Evolutionary conservation across 1,140 invertebrate genomes (phyloP).

Genomic region (Steinernema khuongi): DNA sequence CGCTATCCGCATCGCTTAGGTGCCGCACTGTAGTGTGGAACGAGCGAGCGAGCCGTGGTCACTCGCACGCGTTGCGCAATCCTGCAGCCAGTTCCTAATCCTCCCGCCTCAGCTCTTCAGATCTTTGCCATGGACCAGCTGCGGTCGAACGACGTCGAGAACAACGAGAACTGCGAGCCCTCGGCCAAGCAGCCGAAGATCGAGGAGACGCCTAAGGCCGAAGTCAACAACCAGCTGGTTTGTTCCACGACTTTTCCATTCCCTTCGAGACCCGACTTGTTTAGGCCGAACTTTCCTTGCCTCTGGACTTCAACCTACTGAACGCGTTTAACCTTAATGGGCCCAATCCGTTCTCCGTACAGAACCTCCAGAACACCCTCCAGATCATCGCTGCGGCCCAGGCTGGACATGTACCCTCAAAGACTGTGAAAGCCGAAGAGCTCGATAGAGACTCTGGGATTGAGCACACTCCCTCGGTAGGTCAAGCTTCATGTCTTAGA

Average conservation of each 20-base stretch:
- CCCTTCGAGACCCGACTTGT: too few relatives aligned
- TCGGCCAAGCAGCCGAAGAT: neutral
- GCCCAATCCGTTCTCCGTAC: too few relatives aligned
- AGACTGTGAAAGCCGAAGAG: too few relatives aligned
- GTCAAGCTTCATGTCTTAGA: neutral
- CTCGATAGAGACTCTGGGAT: neutral
- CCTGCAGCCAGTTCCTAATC: neutral
- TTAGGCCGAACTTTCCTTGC: too few relatives aligned
- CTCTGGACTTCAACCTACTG: too few relatives aligned
- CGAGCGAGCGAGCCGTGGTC: conserved; percentile 3
- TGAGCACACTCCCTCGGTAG: neutral
- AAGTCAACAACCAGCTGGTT: too few relatives aligned
- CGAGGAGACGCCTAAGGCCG: too few relatives aligned
- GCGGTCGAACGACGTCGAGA: neutral
- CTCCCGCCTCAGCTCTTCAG: neutral
- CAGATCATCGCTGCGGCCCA: too few relatives aligned
- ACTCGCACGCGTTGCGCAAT: conserved; percentile 11
- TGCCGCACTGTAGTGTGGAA: neutral
- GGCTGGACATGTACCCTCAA: too few relatives aligned
- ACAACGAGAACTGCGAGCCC: conserved; percentile 5
- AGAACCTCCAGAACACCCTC: too few relatives aligned
- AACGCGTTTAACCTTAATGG: too few relatives aligned
- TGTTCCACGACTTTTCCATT: too few relatives aligned
- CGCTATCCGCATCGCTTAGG: conserved; percentile 8
- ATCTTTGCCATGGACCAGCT: neutral